Evolutionary conservation across 1,140 invertebrate genomes (phyloP).

Genomic region (Leptopilina clavipes): DNA sequence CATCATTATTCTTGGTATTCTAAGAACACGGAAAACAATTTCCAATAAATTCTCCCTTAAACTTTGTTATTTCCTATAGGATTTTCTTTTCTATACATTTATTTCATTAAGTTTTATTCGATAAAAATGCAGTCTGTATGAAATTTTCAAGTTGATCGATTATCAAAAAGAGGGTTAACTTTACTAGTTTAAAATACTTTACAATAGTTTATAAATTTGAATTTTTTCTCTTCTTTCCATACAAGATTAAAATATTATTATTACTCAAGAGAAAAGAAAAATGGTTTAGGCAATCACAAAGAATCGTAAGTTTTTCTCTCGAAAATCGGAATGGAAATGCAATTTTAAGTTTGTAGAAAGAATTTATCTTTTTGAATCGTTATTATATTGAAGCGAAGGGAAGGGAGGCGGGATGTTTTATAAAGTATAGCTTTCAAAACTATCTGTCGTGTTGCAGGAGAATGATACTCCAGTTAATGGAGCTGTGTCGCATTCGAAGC

Average conservation of each 20-base stretch:
- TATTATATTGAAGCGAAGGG: background rate
- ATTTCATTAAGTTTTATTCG: constrained; percentile 4
- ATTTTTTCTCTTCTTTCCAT: no score
- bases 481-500: constrained; percentile 12
- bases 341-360: background rate
- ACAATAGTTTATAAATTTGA: no score
- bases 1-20: background rate
- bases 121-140: no score
- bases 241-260: no score
- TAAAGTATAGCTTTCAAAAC: background rate
- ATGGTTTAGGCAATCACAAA: no score
- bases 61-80: background rate
- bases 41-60: background rate
- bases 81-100: background rate
- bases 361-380: background rate
- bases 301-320: no score
- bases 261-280: no score
- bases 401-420: background rate
- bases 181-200: no score
- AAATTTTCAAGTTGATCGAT: no score
- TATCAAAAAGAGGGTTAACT: no score
- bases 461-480: constrained; percentile 24
- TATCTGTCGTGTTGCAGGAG: constrained; percentile 16
- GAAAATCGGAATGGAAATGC: background rate
- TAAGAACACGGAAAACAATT: background rate